Evolutionary conservation across 2,113 vertebrate species (phyloP).

Genomic region (Puntigrus tetrazona): DNA sequence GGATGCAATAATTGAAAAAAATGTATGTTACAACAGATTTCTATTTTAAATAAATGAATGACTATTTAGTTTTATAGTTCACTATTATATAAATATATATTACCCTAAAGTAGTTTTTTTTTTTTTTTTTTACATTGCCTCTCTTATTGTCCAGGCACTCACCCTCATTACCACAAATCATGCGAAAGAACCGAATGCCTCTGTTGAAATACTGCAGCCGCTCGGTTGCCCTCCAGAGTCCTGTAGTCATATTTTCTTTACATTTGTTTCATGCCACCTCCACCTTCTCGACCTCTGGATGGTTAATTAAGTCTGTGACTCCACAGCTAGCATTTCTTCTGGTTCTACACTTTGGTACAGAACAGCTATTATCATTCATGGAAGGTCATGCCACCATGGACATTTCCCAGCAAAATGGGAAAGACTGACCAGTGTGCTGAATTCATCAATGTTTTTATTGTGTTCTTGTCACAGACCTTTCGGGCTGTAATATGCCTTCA

Average conservation of each 20-base stretch:
- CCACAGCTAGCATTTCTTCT: slow-evolving; percentile 41
- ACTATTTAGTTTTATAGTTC: background rate
- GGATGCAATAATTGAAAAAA: background rate
- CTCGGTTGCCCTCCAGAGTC: slow-evolving; percentile 36
- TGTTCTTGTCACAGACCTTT: slow-evolving; percentile 56
- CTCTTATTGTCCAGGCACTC: background rate
- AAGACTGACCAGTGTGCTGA: slow-evolving; percentile 55
- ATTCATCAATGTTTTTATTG: slow-evolving; percentile 61
- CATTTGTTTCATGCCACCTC: slow-evolving; percentile 48
- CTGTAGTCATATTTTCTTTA: slow-evolving; percentile 42
- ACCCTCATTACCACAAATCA: slow-evolving; percentile 31
- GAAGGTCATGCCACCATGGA: slow-evolving; percentile 49
- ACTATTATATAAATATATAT: background rate
- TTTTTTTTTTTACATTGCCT: background rate
- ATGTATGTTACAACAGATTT: background rate
- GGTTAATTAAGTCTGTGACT: slow-evolving; percentile 57
- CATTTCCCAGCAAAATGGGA: slow-evolving; percentile 48
- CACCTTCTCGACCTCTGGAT: slow-evolving; percentile 41
- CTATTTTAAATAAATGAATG: background rate
- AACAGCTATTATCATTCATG: slow-evolving; percentile 49
- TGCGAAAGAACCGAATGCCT: slow-evolving; percentile 10
- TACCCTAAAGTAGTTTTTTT: background rate
- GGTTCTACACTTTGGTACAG: slow-evolving; percentile 29
- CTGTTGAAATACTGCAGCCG: slow-evolving; percentile 20
- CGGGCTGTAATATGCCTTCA: slow-evolving; percentile 64